Evolutionary conservation across 2,888 invertebrate species (phyloP), one percentile per base, ranked within the genome.

Genomic region (Trichopoda pennipes): DNA sequence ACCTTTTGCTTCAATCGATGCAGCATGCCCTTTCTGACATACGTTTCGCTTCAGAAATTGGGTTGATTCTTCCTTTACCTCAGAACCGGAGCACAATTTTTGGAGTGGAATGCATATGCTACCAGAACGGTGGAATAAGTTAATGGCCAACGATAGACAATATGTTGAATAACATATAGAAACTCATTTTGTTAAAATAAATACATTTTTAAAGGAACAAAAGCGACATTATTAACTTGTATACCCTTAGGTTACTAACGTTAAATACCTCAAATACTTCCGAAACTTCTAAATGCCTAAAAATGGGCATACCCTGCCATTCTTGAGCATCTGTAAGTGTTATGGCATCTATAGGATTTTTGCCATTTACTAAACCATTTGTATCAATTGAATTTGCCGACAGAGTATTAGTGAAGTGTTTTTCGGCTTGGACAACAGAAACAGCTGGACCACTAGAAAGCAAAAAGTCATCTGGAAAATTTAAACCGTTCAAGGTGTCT

Each of bases 401-500:
- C 3, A 93, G 78, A 0, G 87, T 88, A 7, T 89, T 88, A 0
- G 83, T 84, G 74, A 94, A 94, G 42, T 84, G 86, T 87, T 94
- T 94, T 32, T 87, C 85, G 0, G 92, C 92, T 55, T 85, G 87
- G n/a, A 94, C 90, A 3, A 88, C 85, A 21, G 90, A 88, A 6
- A 86, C 85, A 14, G 85, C 60, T 9, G 86, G 86, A 14, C 88
- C 88, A 84, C 90, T 89, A 2, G 87, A 87, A 80, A 91, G 87
- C 6, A 94, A 86, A 82, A 91, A 94, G 42, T 92, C 92, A 12
- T 90, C 88, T 0, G 93, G 94, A 87, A 93, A 94, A 63, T 86
- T 85, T 0, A 93, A 84, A 28, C 86, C 86, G 85, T 94, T 94
- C 10, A 94, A 87, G 44, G 85, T 86, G 19, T 88, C 85, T 21